Evolutionary conservation across 2,888 invertebrate species (phyloP).

Genomic region (Flexamia atlantica): DNA sequence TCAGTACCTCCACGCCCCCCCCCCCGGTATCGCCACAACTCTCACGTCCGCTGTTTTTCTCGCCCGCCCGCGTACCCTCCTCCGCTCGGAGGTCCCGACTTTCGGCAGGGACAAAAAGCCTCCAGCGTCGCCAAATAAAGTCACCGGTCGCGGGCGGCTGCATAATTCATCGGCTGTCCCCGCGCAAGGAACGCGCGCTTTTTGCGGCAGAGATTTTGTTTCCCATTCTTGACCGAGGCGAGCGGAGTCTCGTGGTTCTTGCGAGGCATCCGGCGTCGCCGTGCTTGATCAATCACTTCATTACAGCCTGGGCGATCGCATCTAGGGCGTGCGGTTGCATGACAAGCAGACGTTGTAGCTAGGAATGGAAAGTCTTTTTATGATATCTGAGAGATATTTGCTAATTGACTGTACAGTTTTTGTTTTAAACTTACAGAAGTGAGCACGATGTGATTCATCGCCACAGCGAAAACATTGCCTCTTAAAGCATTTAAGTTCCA

Average conservation of each 20-base stretch:
- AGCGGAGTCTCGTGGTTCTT: conserved; percentile 11
- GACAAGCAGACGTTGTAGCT: neutral
- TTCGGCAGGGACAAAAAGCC: conserved; percentile 41
- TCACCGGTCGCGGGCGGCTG: conserved; percentile 32
- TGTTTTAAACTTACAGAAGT: too few species aligned
- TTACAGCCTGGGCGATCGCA: conserved; percentile 22
- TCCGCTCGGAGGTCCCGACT: conserved; percentile 41
- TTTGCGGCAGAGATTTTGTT: conserved; percentile 35
- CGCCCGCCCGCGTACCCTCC: conserved; percentile 13
- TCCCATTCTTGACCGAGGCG: conserved; percentile 37
- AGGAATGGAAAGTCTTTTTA: too few species aligned
- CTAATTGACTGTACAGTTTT: too few species aligned
- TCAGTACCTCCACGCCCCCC: neutral
- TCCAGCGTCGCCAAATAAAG: conserved; percentile 47
- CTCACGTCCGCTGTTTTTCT: conserved; percentile 37
- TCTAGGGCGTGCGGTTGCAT: neutral
- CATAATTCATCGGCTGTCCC: conserved; percentile 47
- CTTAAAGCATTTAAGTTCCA: too few species aligned
- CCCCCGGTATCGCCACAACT: neutral
- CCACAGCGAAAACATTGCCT: too few species aligned
- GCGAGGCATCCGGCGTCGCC: conserved; percentile 22
- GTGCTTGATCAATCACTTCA: conserved; percentile 46
- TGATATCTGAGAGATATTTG: too few species aligned
- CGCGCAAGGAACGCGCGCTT: neutral
- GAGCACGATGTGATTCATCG: too few species aligned